Percentiles rank a stretch among this genome's conserved stretches.
phyloP scores from a whole-genome alignment of 2,888 invertebrate genomes.

The Dorcus hopei region DNA sequence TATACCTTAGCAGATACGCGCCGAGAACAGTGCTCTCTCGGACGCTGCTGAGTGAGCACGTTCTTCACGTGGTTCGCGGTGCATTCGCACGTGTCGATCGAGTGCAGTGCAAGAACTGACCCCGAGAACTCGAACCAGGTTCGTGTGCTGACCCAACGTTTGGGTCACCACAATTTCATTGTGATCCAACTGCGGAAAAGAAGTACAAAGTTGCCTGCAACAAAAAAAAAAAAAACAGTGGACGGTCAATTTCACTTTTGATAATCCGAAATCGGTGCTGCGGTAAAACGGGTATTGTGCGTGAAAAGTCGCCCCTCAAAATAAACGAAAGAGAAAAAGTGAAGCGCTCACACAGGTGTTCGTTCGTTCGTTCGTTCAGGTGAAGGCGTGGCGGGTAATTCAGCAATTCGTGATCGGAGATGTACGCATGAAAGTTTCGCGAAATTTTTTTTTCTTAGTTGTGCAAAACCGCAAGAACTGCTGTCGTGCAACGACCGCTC shows the following conservation, averaged over 20 bases:
- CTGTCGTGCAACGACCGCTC: background rate
- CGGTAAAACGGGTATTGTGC: constrained; percentile 20
- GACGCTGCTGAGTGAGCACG: constrained; percentile 40
- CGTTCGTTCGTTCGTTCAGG: background rate
- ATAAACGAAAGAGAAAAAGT: constrained; percentile 4
- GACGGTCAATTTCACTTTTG: constrained; percentile 19
- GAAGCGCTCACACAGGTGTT: constrained; percentile 21
- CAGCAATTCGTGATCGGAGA: constrained; percentile 24
- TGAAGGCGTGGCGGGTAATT: constrained; percentile 27
- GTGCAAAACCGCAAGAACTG: background rate
- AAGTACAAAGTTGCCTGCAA: background rate
- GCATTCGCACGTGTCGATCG: constrained; percentile 25
- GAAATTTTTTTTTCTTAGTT: background rate
- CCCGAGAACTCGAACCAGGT: constrained; percentile 10
- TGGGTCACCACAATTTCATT: constrained; percentile 16
- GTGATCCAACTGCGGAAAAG: background rate
- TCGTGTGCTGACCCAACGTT: constrained; percentile 21
- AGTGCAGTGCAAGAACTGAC: background rate
- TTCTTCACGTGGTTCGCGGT: constrained; percentile 22
- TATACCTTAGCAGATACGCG: constrained; percentile 42
- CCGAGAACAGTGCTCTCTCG: constrained; percentile 42
- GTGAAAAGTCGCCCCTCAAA: background rate
- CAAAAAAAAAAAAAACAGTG: background rate
- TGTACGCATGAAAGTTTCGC: constrained; percentile 6
- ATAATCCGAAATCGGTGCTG: background rate